These are phyloP conservation scores for Drosophila prosaltans DNA, from an alignment of 1,140 invertebrate species.

Conservation along the genomic window DNA sequence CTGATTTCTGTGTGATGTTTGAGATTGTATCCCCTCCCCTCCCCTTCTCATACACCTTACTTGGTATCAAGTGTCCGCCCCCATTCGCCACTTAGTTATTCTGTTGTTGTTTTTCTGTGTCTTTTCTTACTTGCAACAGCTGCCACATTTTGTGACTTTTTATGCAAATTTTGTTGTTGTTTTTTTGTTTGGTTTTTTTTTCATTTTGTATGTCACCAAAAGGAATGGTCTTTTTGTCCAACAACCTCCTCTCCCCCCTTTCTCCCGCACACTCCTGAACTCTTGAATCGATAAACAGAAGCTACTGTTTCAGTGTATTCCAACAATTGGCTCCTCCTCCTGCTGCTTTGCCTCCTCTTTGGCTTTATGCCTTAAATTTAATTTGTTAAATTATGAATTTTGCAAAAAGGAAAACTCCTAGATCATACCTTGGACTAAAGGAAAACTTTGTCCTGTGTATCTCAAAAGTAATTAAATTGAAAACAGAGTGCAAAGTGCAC, in stretches of 20 bases:
- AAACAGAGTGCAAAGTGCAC: constrained; percentile 67
- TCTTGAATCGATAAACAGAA: constrained; percentile 59
- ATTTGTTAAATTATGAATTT: constrained; percentile 73
- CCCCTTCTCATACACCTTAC: too few relatives aligned
- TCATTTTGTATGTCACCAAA: constrained; percentile 60
- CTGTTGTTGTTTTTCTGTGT: constrained; percentile 54
- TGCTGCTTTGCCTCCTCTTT: not conserved
- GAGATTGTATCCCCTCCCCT: not conserved
- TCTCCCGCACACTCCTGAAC: not conserved
- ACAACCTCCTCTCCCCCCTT: not conserved
- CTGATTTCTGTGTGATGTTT: not conserved
- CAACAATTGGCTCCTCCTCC: not conserved
- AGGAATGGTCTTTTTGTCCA: constrained; percentile 8
- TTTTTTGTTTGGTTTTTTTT: not conserved
- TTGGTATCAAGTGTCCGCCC: constrained; percentile 10
- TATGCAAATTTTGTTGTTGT: constrained; percentile 76
- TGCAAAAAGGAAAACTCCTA: constrained; percentile 28
- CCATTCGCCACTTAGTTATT: constrained; percentile 40
- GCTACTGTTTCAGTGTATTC: constrained; percentile 12
- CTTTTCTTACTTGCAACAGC: constrained; percentile 50
- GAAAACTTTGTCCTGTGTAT: constrained; percentile 72
- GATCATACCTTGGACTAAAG: constrained; percentile 17
- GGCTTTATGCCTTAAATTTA: constrained; percentile 47
- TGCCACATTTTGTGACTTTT: constrained; percentile 59
- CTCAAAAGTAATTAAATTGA: constrained; percentile 79